Evolutionary conservation across 2,888 invertebrate genomes (phyloP).

Genomic region (Mantis religiosa): DNA sequence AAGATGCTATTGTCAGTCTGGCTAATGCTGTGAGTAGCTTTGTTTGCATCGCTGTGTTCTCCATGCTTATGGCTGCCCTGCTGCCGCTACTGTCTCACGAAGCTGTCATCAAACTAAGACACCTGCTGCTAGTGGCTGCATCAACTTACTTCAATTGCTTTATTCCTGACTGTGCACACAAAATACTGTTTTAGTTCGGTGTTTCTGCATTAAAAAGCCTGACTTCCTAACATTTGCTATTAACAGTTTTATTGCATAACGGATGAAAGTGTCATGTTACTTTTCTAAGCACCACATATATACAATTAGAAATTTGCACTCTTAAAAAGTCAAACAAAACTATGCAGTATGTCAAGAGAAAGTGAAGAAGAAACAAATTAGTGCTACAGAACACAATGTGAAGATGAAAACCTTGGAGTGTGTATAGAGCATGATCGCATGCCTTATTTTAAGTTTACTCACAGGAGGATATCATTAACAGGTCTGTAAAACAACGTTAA

Average conservation of each 20-base stretch:
- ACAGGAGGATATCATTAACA: not conserved
- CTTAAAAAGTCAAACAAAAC: not conserved
- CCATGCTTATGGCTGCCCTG: conserved; percentile 18
- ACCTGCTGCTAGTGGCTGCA: not conserved
- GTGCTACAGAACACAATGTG: not conserved
- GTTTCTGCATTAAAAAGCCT: not conserved
- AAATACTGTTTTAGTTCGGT: not conserved
- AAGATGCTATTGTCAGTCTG: not conserved
- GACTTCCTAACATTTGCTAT: not conserved
- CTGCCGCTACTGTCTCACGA: conserved; percentile 14
- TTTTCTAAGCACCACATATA: not conserved
- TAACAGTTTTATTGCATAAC: not conserved
- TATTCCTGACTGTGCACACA: not conserved
- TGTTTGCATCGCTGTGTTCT: conserved; percentile 15
- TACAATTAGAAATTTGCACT: not conserved
- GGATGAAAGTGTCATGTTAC: not conserved
- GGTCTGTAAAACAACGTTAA: not conserved
- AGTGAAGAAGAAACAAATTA: not conserved
- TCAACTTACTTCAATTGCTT: not conserved
- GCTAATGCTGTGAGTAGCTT: conserved; percentile 15
- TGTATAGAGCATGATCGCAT: conserved; percentile 12
- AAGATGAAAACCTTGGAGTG: not conserved
- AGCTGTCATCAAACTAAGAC: conserved; percentile 2
- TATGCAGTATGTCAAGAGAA: not conserved
- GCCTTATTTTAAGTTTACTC: conserved; percentile 7